Evolutionary conservation across 1,140 invertebrate genomes (phyloP), one percentile per base, ranked within the genome.

Genomic region (Microplitis demolitor): DNA sequence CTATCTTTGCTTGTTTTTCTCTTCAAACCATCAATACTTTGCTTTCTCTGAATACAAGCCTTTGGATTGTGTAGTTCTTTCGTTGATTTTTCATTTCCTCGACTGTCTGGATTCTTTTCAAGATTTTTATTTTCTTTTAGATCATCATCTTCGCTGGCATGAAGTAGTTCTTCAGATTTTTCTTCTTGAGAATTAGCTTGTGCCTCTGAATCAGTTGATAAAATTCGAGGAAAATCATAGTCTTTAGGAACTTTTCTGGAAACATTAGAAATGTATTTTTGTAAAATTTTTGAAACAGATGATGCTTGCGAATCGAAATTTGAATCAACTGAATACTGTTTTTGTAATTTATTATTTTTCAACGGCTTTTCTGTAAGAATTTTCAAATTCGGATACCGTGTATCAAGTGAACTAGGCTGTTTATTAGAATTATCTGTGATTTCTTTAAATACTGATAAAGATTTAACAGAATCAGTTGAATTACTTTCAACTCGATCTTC

Each of bases 1-100:
- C 82, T 82, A 54, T 84, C 83, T 14, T 82, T 83, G 60, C 83
- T 84, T 1, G 80, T 82, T 37, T 83, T 83, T 5, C 80, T 72
- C 66, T 80, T 82, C 3, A 81, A 24, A 9, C 53, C 74, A 13
- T 83, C 82, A 56, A 78, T 68, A 33, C 11, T 34, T 68, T n/a
- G 66, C 0, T 35, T 24, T 56, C 13, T 56, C 24, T n/a, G 51
- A 35, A 14, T 11, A 54, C 13, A 53, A 11, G 56, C 5, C 4
- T 61, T 13, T 5, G 14, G 51, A 11, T 14, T 34, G 6, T 56
- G 5, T 4, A n/a, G 53, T 24, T 37, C 24, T 31, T 31, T 66
- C 37, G 3, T 24, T 24, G 24, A 24, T 24, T 24, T 24, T 31
- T 35, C 37, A 35, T 62, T 31, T 62, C 62, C 13, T 68, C 33